Evolutionary conservation across 1,140 invertebrate genomes (phyloP).

Genomic region (Orchesella cincta): DNA sequence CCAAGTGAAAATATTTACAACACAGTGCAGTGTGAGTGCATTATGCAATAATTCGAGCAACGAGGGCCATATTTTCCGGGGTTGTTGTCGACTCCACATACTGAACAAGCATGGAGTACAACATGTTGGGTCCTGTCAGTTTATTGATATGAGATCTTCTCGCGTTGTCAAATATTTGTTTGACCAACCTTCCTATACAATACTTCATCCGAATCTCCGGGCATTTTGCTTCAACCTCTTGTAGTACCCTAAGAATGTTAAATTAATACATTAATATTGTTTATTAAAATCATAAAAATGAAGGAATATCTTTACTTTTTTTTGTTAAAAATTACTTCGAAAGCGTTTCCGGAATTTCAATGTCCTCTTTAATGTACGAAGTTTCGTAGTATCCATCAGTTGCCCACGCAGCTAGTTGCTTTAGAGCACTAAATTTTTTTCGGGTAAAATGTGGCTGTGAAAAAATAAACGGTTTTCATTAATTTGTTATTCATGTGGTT

Average conservation of each 20-base stretch:
- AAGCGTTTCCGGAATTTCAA: background rate
- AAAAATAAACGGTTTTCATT: background rate
- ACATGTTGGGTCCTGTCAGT: slow-evolving; percentile 2
- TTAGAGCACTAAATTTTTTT: background rate
- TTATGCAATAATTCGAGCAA: too few relatives aligned
- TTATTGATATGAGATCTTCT: slow-evolving; percentile 15
- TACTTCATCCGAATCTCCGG: background rate
- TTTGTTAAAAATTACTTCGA: background rate
- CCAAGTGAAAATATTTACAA: too few relatives aligned
- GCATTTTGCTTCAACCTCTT: background rate
- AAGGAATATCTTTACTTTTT: background rate
- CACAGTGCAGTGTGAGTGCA: too few relatives aligned
- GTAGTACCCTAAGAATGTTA: background rate
- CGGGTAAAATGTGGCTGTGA: background rate
- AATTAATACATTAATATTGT: background rate
- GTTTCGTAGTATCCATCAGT: background rate
- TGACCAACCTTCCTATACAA: slow-evolving; percentile 35
- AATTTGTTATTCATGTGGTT: too few relatives aligned
- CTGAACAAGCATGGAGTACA: slow-evolving; percentile 16
- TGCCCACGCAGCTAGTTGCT: slow-evolving; percentile 21
- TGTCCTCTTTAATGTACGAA: background rate
- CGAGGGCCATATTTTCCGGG: slow-evolving; percentile 39
- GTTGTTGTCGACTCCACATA: slow-evolving; percentile 36
- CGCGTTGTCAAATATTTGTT: slow-evolving; percentile 44
- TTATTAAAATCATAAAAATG: background rate